phyloP scores from a whole-genome alignment of 2,113 vertebrate species.

The Bostrychus sinensis region DNA sequence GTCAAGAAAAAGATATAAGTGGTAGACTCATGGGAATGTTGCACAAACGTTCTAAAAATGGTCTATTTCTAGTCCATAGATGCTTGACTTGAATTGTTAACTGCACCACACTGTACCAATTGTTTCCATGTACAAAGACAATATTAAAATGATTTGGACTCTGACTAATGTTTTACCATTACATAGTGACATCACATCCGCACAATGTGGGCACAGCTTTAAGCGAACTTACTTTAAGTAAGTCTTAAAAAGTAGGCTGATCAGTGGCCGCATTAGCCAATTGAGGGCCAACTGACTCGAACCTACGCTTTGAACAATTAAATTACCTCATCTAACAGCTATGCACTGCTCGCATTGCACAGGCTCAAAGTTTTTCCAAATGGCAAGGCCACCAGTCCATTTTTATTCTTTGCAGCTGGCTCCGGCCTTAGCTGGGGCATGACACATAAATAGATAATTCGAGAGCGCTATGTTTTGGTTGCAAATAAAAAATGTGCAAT shows the following conservation, averaged over 20 bases:
- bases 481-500: constrained; percentile 35
- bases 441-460: constrained; percentile 54
- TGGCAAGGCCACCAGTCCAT: constrained; percentile 56
- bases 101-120: too few species aligned
- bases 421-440: constrained; percentile 11
- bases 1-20: not conserved
- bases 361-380: constrained; percentile 55
- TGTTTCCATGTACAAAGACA: too few species aligned
- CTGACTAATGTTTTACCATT: constrained; percentile 10
- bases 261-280: constrained; percentile 14
- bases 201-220: constrained; percentile 8
- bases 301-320: constrained; percentile 65
- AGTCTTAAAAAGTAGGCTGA: constrained; percentile 15
- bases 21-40: too few species aligned
- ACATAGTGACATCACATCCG: constrained; percentile 11
- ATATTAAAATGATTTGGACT: not conserved
- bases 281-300: constrained; percentile 39
- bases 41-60: too few species aligned
- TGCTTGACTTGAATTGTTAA: too few species aligned
- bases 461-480: constrained; percentile 45
- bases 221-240: not conserved
- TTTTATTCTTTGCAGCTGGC: constrained; percentile 66
- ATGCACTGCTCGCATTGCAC: constrained; percentile 62
- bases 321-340: constrained; percentile 63
- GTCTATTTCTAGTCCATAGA: too few species aligned